Evolutionary conservation across 2,888 invertebrate genomes (phyloP).

Genomic region (Leptopilina syphax): DNA sequence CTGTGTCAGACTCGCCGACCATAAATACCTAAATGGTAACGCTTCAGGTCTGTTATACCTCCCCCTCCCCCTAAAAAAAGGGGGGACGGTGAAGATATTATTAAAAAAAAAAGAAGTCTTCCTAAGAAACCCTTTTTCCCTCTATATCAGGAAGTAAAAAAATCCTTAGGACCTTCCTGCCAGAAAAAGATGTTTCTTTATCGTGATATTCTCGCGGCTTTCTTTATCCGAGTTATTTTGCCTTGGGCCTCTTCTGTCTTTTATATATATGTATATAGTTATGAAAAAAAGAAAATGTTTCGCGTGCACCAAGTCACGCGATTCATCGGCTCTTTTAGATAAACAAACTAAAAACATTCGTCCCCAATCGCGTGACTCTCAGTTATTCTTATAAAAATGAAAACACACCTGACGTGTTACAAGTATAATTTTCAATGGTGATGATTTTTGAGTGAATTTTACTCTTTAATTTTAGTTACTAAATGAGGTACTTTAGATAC

Average conservation of each 20-base stretch:
- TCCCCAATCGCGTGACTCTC: constrained; percentile 20
- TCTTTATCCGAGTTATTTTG: background rate
- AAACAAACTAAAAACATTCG: constrained; percentile 20
- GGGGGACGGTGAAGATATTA: constrained; percentile 8
- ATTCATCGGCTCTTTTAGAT: constrained; percentile 13
- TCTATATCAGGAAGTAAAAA: constrained; percentile 18
- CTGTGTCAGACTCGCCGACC: constrained; percentile 50
- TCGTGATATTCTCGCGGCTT: background rate
- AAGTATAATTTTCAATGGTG: constrained; percentile 3
- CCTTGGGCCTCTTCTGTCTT: background rate
- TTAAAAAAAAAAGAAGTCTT: constrained; percentile 29
- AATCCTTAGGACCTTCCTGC: constrained; percentile 17
- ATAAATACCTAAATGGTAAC: constrained; percentile 61
- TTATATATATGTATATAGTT: background rate
- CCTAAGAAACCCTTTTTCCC: background rate
- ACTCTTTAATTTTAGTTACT: too few species aligned
- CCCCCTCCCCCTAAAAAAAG: too few species aligned
- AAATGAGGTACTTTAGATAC: too few species aligned
- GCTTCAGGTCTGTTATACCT: constrained; percentile 42
- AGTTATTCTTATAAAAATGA: background rate
- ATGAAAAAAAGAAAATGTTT: background rate
- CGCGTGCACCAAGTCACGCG: constrained; percentile 22
- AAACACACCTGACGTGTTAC: constrained; percentile 19
- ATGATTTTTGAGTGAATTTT: background rate
- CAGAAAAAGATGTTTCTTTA: constrained; percentile 5